Conservation (phyloP, 2,797 vertebrate species). For the Sphenopsis melanotis region DNA sequence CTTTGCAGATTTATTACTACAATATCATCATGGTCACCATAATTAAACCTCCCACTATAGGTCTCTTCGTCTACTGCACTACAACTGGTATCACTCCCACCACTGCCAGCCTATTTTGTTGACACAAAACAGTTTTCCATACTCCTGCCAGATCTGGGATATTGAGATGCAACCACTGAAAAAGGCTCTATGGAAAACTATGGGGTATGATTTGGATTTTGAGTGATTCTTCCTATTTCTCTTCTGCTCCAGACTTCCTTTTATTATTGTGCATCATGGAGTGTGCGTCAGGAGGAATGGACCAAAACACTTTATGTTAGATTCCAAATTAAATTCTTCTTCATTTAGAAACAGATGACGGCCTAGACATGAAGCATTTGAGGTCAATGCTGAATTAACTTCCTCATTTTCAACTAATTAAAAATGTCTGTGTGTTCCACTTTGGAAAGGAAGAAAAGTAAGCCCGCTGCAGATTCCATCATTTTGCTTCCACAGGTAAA, state of each 20-base stretch:
- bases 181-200: neutral
- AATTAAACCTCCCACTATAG: conserved; percentile 40
- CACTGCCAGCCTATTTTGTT: neutral
- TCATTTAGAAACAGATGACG: conserved; percentile 2
- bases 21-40: conserved; percentile 33
- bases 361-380: neutral
- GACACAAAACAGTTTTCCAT: conserved; percentile 3
- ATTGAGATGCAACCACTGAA: neutral
- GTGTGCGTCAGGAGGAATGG: neutral
- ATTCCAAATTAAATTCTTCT: conserved; percentile 21
- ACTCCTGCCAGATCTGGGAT: neutral
- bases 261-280: neutral
- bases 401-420: neutral
- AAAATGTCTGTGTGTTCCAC: neutral
- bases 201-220: neutral
- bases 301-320: neutral
- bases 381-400: neutral
- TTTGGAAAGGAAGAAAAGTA: neutral
- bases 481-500: neutral
- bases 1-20: conserved; percentile 45
- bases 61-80: neutral
- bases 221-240: neutral
- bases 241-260: neutral
- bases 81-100: neutral
- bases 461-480: neutral